phyloP scores from a whole-genome alignment of 2,113 vertebrate species.

The Hymenochirus boettgeri region DNA sequence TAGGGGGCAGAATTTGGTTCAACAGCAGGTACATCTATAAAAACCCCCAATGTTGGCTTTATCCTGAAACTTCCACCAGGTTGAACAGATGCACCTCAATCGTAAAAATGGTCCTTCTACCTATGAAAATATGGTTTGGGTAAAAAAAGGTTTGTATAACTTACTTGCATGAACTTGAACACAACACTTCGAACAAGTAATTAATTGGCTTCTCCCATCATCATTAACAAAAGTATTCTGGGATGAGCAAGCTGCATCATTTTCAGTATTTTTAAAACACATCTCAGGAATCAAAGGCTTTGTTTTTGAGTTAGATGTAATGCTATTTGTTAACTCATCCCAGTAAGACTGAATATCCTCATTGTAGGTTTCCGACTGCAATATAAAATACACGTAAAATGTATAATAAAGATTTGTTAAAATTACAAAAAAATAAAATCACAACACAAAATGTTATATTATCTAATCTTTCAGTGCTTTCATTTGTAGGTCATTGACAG shows the following conservation, averaged over 20 bases:
- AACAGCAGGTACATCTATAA: no score
- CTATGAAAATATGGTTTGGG: no score
- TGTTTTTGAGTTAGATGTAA: constrained; percentile 52
- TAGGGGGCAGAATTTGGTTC: no score
- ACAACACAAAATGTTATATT: no score
- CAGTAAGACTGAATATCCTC: constrained; percentile 54
- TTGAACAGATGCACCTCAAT: no score
- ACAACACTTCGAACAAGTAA: constrained; percentile 80
- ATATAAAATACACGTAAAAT: constrained; percentile 39
- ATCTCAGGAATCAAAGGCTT: constrained; percentile 92
- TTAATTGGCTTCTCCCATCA: constrained; percentile 86
- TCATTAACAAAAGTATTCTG: constrained; percentile 83
- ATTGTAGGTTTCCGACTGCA: constrained; percentile 73
- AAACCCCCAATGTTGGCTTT: no score
- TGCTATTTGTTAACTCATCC: constrained; percentile 48
- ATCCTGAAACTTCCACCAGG: no score
- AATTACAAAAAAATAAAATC: no score
- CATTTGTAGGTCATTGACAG: no score
- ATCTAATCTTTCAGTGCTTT: no score
- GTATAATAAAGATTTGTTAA: no score
- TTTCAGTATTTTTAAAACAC: constrained; percentile 90
- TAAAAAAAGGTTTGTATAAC: constrained; percentile 45
- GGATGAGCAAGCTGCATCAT: constrained; percentile 72
- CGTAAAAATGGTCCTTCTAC: no score
- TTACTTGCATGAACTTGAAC: constrained; percentile 93